These are phyloP conservation scores for Aricia agestis DNA, from an alignment of 1,140 invertebrate species.

Conservation along the genomic window DNA sequence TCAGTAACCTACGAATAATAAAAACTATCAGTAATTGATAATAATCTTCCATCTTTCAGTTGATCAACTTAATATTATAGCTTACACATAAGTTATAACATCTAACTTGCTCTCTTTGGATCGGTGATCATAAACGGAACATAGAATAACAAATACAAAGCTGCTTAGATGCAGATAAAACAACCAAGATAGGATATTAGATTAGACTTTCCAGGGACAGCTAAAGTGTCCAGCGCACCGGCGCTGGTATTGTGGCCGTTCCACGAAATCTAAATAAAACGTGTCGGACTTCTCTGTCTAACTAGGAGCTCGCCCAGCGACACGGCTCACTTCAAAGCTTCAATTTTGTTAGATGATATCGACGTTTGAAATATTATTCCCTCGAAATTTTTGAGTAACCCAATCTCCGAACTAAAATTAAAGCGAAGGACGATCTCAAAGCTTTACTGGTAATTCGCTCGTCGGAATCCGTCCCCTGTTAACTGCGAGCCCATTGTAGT, in stretches of 20 bases:
- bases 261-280: not conserved
- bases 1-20: too few relatives aligned
- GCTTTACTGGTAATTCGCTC: slow-evolving; percentile 39
- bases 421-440: slow-evolving; percentile 10
- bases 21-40: too few relatives aligned
- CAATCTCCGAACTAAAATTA: not conserved
- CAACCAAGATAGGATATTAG: not conserved
- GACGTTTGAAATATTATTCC: not conserved
- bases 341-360: not conserved
- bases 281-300: too few relatives aligned
- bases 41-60: too few relatives aligned
- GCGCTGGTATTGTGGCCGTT: not conserved
- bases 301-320: not conserved
- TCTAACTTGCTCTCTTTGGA: too few relatives aligned
- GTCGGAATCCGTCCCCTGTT: slow-evolving; percentile 35
- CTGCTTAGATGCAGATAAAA: not conserved
- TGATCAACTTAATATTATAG: not conserved
- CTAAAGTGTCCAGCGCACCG: not conserved
- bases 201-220: not conserved
- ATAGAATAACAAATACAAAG: not conserved
- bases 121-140: not conserved
- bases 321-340: not conserved
- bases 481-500: slow-evolving; percentile 50
- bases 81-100: too few relatives aligned
- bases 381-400: not conserved